Evolutionary conservation across 1,140 invertebrate species (phyloP), one percentile per base, ranked within the genome.

Genomic region (Penaeus chinensis): DNA sequence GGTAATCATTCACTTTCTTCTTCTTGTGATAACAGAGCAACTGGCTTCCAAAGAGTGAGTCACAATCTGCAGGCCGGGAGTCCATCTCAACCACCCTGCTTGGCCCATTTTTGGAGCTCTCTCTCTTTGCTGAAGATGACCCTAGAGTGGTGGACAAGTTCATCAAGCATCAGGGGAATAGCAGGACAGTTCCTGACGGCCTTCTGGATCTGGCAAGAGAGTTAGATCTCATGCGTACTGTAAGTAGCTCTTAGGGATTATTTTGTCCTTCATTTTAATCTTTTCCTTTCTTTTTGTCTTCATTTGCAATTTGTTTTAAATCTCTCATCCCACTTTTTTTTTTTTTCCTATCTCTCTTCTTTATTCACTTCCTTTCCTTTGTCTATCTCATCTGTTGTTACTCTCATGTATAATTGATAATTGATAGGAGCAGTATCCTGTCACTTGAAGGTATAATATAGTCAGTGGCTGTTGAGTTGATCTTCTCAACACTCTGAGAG

Each of bases 91-190:
- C 95, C 7, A 96, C 96, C 60, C 98, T 95, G 90, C 93, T 99
- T 0, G 97, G 97, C 37, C 96, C 97, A 0, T 99, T 99, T 91
- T 93, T 99, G 42, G 95, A 95, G 18, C 94, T 98, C 0, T 98
- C 97, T 0, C 94, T 98, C 0, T 98, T 99, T 92, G 97, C 96
- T 60, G 97, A 99, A 92, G 98, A 99, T 92, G 96, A 98, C 91
- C 95, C 96, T 0, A 95, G 95, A 90, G 94, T 97, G 19, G 96
- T 95, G 0, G 94, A 94, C 87, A 93, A 95, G 91, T 94, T 95
- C 89, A 94, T 95, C 91, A 82, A 66, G 78, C 65, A 84, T n/a
- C 61, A 83, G 61, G 77, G 86, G 32, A 90, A 79, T 80, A 74
- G 79, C 66, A 54, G 84, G 65, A 85, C 83, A 42, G 80, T 89